Conservation (phyloP, 2,113 vertebrate genomes). For the Leucosticte australis region DNA sequence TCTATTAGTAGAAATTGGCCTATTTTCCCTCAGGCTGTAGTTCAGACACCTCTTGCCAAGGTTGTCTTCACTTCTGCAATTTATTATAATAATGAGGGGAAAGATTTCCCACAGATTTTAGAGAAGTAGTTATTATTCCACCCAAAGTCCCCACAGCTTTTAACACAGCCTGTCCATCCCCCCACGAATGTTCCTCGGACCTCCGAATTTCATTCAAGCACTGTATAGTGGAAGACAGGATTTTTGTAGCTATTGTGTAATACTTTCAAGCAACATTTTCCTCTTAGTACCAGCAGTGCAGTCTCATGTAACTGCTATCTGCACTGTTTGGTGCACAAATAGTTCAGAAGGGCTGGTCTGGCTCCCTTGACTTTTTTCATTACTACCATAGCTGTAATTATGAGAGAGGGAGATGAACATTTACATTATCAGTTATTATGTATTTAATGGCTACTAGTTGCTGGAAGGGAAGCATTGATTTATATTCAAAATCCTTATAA, state of each 20-base stretch:
- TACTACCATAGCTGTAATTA: background rate
- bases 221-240: background rate
- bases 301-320: background rate
- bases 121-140: background rate
- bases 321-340: background rate
- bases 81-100: background rate
- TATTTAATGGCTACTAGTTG: background rate
- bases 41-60: constrained; percentile 9
- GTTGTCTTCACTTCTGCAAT: background rate
- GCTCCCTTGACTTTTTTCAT: background rate
- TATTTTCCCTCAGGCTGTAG: background rate
- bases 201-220: background rate
- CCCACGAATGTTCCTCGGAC: background rate
- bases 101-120: background rate
- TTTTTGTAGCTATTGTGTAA: background rate
- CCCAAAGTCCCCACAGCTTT: background rate
- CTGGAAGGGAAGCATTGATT: background rate
- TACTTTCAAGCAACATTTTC: background rate
- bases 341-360: background rate
- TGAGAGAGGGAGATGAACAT: background rate
- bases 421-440: background rate
- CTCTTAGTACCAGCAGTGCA: background rate
- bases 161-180: background rate
- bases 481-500: fast-evolving
- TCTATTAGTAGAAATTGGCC: background rate